phyloP scores from a whole-genome alignment of 2,113 vertebrate genomes.

The Epinephelus lanceolatus region DNA sequence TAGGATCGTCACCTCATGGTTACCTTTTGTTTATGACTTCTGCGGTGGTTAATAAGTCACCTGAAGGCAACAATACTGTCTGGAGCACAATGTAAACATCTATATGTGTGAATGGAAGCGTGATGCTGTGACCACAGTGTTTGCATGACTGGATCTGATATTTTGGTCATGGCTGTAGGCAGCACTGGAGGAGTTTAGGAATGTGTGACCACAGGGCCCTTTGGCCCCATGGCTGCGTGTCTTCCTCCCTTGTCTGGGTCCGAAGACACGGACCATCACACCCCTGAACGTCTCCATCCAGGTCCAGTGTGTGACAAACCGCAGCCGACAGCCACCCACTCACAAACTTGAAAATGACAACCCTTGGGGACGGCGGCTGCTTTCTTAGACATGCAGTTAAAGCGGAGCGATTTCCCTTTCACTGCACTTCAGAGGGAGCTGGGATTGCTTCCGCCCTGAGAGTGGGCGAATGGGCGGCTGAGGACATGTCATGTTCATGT shows the following conservation, averaged over 20 bases:
- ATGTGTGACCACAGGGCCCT: slow-evolving; percentile 82
- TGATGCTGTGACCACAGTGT: slow-evolving; percentile 71
- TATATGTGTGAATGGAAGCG: slow-evolving; percentile 64
- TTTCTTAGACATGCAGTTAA: slow-evolving; percentile 66
- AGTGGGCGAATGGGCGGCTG: slow-evolving; percentile 78
- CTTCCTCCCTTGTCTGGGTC: slow-evolving; percentile 76
- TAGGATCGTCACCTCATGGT: neutral
- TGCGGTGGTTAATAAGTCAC: neutral
- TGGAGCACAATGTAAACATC: slow-evolving; percentile 63
- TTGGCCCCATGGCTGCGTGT: slow-evolving; percentile 70
- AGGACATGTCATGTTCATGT: slow-evolving; percentile 73
- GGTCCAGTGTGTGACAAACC: slow-evolving; percentile 81
- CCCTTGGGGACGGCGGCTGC: slow-evolving; percentile 62
- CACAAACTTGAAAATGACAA: slow-evolving; percentile 84
- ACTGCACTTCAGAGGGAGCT: slow-evolving; percentile 67
- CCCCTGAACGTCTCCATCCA: slow-evolving; percentile 70
- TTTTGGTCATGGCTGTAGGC: slow-evolving; percentile 82
- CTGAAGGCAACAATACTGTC: slow-evolving; percentile 13
- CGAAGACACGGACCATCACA: slow-evolving; percentile 73
- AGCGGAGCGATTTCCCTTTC: slow-evolving; percentile 66
- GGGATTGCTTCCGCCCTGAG: slow-evolving; percentile 76
- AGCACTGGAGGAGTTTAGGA: slow-evolving; percentile 83
- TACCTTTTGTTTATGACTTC: neutral
- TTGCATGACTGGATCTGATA: slow-evolving; percentile 77
- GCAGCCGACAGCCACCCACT: slow-evolving; percentile 83